phyloP scores from a whole-genome alignment of 92 coral and sea anemone genomes.

The Actinernus sp. region DNA sequence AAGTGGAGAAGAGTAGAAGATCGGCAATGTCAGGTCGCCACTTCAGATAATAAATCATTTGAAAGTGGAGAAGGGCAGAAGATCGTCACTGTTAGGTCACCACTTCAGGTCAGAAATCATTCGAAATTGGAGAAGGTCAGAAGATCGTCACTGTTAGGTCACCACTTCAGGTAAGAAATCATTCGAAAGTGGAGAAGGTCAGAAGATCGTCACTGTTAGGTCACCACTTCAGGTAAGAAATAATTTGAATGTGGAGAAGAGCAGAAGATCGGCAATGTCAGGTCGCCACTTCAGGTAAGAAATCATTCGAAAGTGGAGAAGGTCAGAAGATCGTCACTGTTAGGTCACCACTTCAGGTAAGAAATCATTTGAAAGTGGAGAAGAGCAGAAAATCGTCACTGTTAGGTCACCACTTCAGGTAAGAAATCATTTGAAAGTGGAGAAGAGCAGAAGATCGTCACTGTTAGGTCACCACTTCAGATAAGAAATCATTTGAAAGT shows the following conservation, averaged over 20 bases:
- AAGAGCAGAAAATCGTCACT: conserved; percentile 88
- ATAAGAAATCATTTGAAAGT: conserved; percentile 81
- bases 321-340: conserved; percentile 88
- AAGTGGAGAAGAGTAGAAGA: too few relatives aligned
- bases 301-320: conserved; percentile 84
- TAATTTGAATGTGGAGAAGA: conserved; percentile 90
- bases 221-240: conserved; percentile 94
- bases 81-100: conserved; percentile 85
- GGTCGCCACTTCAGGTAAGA: conserved; percentile 94
- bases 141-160: conserved; percentile 86
- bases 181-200: conserved; percentile 91
- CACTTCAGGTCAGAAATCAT: conserved; percentile 95
- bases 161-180: conserved; percentile 89
- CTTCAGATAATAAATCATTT: too few relatives aligned
- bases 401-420: conserved; percentile 93
- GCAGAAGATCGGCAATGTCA: conserved; percentile 78
- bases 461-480: conserved; percentile 90
- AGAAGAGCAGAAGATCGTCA: conserved; percentile 89
- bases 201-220: conserved; percentile 80
- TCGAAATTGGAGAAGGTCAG: conserved; percentile 89
- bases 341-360: conserved; percentile 91
- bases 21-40: too few relatives aligned
- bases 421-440: conserved; percentile 81
- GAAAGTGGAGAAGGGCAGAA: conserved; percentile 93
- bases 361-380: conserved; percentile 87